Base-by-base conservation (phyloP, 1,140 invertebrate genomes). In the Drosophila insularis region DNA sequence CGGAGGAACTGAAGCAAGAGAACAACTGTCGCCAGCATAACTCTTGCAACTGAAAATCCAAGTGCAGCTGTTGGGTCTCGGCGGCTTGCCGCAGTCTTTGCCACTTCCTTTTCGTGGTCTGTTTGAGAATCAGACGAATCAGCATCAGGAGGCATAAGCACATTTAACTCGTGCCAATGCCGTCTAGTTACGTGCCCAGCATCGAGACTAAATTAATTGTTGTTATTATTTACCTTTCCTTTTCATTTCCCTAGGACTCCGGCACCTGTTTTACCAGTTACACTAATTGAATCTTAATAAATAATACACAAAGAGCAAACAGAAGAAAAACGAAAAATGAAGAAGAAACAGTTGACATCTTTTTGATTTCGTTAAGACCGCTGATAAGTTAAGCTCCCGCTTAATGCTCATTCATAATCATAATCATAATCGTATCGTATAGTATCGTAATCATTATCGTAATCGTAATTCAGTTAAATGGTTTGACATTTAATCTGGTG, bases 61-160 rank as follows among this genome's bases (percentile, higher is more conserved):
- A 64, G 71, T 79, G 69, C 80, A 81, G 80, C 71, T 72, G 75
- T 84, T 73, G 63, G 43, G 43, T 32, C 27, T 68, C 81, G 82
- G 82, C 82, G 76, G 84, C 82, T 77, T 87, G 84, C 84, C 79
- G 68, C 82, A 87, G 82, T 87, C 84, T 87, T 87, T 74, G 84
- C 84, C 82, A 87, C 84, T 87, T 89, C 84, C 84, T 89, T 81
- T 89, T 80, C 84, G 80, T 89, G 80, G 85, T 86, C 82, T 87
- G 82, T 46, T 86, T 81, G 61, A 81, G 81, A 77, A 68, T 58
- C 39, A 43, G 32, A 6, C 27, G 31, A 53, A 46, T 73, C 62
- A 40, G 63, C 70, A 37, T 64, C 23, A 65, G 46, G 60, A 46
- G 39, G 6, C 43, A 50, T 21, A 50, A 50, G 43, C 43, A 50